Evolutionary conservation across 2,113 vertebrate genomes (phyloP).

Genomic region (Emydocephalus ijimae): DNA sequence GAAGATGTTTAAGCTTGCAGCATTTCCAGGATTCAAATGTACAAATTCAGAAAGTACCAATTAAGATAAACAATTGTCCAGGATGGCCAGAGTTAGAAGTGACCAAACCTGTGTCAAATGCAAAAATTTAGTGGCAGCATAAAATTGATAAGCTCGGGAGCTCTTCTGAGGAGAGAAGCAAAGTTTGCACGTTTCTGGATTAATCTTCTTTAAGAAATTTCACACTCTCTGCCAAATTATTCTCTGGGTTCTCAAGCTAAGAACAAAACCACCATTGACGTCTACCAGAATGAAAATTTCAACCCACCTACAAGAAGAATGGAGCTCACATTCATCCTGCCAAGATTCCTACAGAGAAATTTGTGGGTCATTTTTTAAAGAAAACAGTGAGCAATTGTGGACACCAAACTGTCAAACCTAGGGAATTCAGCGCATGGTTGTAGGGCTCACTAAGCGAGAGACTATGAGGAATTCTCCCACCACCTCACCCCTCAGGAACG

Average conservation of each 20-base stretch:
- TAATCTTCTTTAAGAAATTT: background rate
- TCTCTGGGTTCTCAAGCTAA: rapidly evolving
- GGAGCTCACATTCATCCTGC: constrained; percentile 19
- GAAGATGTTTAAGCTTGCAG: background rate
- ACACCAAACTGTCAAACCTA: background rate
- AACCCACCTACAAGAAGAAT: background rate
- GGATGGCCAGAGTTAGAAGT: rapidly evolving
- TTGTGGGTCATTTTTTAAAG: constrained; percentile 34
- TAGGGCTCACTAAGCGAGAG: background rate
- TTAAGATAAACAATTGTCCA: rapidly evolving
- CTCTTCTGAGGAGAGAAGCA: background rate
- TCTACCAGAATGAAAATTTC: constrained; percentile 10
- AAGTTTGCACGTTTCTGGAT: background rate
- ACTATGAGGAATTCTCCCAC: constrained; percentile 16
- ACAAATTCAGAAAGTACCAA: background rate
- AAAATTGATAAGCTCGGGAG: background rate
- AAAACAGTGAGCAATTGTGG: constrained; percentile 48
- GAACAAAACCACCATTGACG: constrained; percentile 8
- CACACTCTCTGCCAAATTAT: background rate
- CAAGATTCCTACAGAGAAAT: constrained; percentile 39
- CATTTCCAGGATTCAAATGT: background rate
- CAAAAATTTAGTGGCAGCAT: background rate
- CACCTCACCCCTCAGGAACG: constrained; percentile 28
- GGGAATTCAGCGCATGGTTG: background rate
- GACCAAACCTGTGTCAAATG: background rate